A percentile compares a stretch with the other conserved stretches of the same genome.
Conservation (phyloP, 2,888 invertebrate genomes). For the Choreutis nemorana region DNA sequence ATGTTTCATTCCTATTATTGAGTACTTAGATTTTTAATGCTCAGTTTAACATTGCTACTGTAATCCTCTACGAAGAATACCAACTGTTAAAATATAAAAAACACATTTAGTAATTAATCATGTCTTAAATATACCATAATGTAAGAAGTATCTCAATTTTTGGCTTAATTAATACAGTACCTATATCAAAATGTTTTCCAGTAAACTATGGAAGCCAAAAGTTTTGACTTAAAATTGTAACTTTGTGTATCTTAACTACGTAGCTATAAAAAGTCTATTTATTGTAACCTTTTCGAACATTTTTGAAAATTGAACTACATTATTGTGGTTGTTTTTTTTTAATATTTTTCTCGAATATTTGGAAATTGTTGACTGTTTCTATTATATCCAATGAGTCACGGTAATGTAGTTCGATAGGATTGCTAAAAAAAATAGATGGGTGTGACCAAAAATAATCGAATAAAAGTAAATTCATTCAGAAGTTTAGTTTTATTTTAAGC, state of each 20-base stretch:
- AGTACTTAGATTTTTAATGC: slow-evolving; percentile 21
- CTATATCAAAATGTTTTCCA: no score
- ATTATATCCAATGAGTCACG: slow-evolving; percentile 26
- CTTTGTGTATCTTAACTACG: slow-evolving; percentile 1
- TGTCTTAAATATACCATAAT: no score
- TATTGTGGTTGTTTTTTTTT: slow-evolving; percentile 31
- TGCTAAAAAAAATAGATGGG: slow-evolving; percentile 29
- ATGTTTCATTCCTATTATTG: slow-evolving; percentile 10
- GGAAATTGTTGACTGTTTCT: slow-evolving; percentile 37
- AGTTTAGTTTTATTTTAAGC: slow-evolving; percentile 6
- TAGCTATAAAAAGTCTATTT: slow-evolving; percentile 15
- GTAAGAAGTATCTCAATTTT: no score
- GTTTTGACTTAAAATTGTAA: slow-evolving; percentile 7
- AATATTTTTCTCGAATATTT: slow-evolving; percentile 39
- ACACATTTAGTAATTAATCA: no score
- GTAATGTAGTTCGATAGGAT: slow-evolving; percentile 38
- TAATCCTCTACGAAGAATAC: no score
- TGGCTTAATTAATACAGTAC: no score
- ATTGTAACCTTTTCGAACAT: slow-evolving; percentile 25
- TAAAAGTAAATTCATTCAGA: slow-evolving; percentile 23
- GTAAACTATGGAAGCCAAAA: no score
- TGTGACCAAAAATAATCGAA: slow-evolving; percentile 34
- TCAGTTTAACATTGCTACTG: slow-evolving; percentile 15
- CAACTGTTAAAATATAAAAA: no score
- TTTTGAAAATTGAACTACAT: slow-evolving; percentile 43